Conservation (phyloP, 2,113 vertebrate genomes). For the Conger conger region DNA sequence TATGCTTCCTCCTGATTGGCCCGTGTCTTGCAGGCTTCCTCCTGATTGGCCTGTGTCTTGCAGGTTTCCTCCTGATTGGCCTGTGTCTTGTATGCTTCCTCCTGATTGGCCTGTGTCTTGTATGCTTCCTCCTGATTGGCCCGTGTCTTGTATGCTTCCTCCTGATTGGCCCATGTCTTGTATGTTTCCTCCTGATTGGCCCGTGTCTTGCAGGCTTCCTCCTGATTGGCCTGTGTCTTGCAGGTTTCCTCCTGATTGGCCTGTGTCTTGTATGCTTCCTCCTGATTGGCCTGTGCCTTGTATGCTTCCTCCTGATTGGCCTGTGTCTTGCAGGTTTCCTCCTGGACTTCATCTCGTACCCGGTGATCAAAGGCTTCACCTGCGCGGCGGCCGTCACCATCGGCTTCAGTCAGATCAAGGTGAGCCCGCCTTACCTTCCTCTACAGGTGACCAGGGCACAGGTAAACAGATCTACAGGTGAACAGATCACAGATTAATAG, state of each 20-base stretch:
- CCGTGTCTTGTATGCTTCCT: conserved; percentile 77
- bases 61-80: conserved; percentile 91
- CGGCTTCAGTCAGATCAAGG: conserved; percentile 91
- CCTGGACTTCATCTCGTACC: conserved; percentile 90
- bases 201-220: conserved; percentile 78
- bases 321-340: conserved; percentile 78
- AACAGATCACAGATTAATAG: no score
- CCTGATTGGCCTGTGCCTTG: conserved; percentile 57
- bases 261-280: conserved; percentile 77
- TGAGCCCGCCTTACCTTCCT: conserved; percentile 47
- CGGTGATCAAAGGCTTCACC: conserved; percentile 93
- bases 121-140: conserved; percentile 91
- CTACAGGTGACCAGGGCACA: neutral
- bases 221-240: conserved; percentile 57
- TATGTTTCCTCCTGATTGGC: conserved; percentile 91
- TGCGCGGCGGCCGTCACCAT: conserved; percentile 90
- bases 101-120: conserved; percentile 57
- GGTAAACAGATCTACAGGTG: no score
- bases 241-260: conserved; percentile 91
- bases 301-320: conserved; percentile 91
- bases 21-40: conserved; percentile 78
- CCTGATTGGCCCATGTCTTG: conserved; percentile 57
- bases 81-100: conserved; percentile 77
- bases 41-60: conserved; percentile 57
- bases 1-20: conserved; percentile 91